Conservation (phyloP, 2,113 vertebrate genomes). For the Cinclus mexicanus region DNA sequence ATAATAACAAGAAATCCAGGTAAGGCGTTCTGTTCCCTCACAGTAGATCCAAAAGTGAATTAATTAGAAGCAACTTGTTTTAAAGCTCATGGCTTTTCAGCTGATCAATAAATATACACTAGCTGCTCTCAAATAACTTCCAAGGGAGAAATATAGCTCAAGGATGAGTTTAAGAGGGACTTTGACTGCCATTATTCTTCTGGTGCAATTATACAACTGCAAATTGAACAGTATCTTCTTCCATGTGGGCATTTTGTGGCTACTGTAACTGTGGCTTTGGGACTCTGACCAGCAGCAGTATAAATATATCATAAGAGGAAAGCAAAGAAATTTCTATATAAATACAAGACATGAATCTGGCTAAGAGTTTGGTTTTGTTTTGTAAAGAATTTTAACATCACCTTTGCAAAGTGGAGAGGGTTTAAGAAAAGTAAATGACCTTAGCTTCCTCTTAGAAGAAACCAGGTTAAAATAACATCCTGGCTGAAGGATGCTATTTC, state of each 20-base stretch:
- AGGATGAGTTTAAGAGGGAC: background rate
- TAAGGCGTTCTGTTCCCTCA: background rate
- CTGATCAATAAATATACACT: slow-evolving; percentile 15
- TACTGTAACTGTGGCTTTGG: background rate
- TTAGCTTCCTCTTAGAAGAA: background rate
- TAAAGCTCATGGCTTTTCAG: background rate
- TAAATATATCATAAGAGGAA: background rate
- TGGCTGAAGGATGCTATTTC: background rate
- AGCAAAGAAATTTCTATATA: background rate
- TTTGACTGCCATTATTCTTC: background rate
- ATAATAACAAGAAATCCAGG: background rate
- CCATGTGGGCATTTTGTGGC: background rate
- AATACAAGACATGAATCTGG: background rate
- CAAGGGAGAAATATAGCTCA: slow-evolving; percentile 18
- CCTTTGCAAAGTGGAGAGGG: background rate
- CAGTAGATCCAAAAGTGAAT: background rate
- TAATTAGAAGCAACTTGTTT: slow-evolving; percentile 1
- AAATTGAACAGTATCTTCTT: slow-evolving; percentile 8
- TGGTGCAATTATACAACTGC: background rate
- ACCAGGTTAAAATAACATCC: background rate
- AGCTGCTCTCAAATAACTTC: background rate
- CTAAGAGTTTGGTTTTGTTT: background rate
- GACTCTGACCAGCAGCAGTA: background rate
- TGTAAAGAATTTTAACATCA: background rate
- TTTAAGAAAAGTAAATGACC: background rate